A percentile compares a stretch with the other conserved stretches of the same genome.
Conservation (phyloP, 2,888 invertebrate species). For the Ophraella communa region DNA sequence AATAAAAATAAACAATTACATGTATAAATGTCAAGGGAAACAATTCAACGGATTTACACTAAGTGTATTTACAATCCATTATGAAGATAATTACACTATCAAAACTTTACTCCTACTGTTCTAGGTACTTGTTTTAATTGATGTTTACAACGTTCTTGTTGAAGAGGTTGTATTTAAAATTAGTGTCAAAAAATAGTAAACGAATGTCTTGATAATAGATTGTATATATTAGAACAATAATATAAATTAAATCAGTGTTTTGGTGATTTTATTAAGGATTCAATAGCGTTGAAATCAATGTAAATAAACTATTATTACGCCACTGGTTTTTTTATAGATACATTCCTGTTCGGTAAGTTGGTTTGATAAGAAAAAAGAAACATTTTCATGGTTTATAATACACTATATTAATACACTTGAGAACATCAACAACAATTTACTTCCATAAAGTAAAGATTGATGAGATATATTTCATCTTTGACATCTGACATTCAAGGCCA, state of each 20-base stretch:
- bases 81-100: background rate
- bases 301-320: background rate
- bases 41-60: background rate
- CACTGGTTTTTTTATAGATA: no score
- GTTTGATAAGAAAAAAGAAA: no score
- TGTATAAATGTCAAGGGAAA: conserved; percentile 3
- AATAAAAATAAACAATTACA: conserved; percentile 7
- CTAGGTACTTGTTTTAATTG: background rate
- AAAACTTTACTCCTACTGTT: no score
- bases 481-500: no score
- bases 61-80: background rate
- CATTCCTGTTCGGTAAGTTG: no score
- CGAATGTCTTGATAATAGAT: background rate
- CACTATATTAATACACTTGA: no score
- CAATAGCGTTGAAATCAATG: background rate
- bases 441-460: no score
- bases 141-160: background rate
- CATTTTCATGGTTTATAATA: no score
- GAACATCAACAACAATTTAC: no score
- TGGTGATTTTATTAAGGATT: background rate
- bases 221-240: background rate
- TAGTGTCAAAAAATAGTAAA: background rate
- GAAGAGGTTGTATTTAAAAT: background rate
- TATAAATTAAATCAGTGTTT: background rate
- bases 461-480: no score